Percentiles rank a stretch among this genome's conserved stretches.
Conservation (phyloP, 2,888 invertebrate species). For the Plutella xylostella region DNA sequence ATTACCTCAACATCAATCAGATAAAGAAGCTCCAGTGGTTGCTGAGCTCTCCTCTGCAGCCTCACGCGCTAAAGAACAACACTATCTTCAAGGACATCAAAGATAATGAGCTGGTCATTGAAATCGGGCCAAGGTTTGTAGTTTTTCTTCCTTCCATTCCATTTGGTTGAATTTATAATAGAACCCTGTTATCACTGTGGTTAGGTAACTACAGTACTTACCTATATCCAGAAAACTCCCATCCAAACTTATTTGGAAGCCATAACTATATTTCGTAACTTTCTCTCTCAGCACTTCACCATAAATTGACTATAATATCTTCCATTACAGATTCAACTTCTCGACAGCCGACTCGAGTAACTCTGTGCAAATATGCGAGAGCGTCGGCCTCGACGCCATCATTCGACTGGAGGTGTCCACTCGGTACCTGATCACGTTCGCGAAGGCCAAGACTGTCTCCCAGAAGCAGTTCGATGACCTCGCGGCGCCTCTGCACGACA, state of each 20-base stretch:
- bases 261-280: too few species aligned
- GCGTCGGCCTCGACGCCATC: slow-evolving; percentile 81
- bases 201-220: too few species aligned
- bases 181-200: too few species aligned
- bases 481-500: slow-evolving; percentile 81
- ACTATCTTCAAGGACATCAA: slow-evolving; percentile 54
- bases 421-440: slow-evolving; percentile 76
- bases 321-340: slow-evolving; percentile 82
- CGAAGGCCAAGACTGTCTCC: slow-evolving; percentile 37
- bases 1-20: slow-evolving; percentile 69
- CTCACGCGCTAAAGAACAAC: slow-evolving; percentile 66
- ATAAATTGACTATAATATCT: too few species aligned
- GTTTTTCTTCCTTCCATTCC: slow-evolving; percentile 1
- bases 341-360: slow-evolving; percentile 97
- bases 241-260: too few species aligned
- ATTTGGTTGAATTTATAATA: too few species aligned
- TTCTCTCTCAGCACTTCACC: too few species aligned
- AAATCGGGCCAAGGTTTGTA: slow-evolving; percentile 87
- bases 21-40: slow-evolving; percentile 81
- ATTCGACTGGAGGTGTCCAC: slow-evolving; percentile 85
- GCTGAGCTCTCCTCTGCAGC: slow-evolving; percentile 76
- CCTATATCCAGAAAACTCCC: too few species aligned
- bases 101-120: slow-evolving; percentile 71
- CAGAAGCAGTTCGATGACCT: slow-evolving; percentile 50
- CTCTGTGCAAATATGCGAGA: slow-evolving; percentile 92